Percentiles rank a stretch among this genome's conserved stretches.
These are phyloP conservation scores for Luffia ferchaultella DNA, from an alignment of 2,888 invertebrate genomes.

Conservation along the genomic window DNA sequence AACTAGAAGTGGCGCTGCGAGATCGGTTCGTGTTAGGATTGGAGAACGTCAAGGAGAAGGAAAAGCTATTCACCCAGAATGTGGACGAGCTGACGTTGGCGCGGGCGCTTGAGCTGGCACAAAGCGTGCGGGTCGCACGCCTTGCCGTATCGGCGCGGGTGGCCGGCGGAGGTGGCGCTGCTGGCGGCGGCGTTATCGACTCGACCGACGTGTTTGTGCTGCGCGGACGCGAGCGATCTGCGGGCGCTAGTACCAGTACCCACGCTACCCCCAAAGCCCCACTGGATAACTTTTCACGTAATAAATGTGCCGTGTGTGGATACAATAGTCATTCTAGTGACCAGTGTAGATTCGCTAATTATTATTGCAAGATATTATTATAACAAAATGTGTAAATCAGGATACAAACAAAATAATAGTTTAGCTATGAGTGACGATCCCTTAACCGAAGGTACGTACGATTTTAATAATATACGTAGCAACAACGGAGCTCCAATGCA, in stretches of 20 bases:
- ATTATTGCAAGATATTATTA: constrained; percentile 8
- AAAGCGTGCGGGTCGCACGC: constrained; percentile 11
- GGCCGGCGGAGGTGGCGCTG: background rate
- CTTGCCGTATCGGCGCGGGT: no score
- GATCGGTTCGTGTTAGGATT: constrained; percentile 16
- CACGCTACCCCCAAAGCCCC: background rate
- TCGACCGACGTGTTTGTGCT: background rate
- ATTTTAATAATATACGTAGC: constrained; percentile 7
- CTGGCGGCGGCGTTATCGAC: background rate
- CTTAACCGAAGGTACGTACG: constrained; percentile 9
- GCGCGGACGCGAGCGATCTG: no score
- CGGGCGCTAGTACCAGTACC: background rate
- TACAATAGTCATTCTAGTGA: constrained; percentile 8
- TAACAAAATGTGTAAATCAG: background rate
- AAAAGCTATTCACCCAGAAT: constrained; percentile 13
- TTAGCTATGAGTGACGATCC: constrained; percentile 5
- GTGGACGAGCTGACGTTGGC: constrained; percentile 9
- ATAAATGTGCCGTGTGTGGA: constrained; percentile 6
- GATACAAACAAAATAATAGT: constrained; percentile 1
- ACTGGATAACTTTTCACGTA: constrained; percentile 3
- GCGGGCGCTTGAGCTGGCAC: constrained; percentile 9
- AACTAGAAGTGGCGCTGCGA: constrained; percentile 10
- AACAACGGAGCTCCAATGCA: background rate
- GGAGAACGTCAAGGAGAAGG: constrained; percentile 13
- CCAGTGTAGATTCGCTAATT: constrained; percentile 6